Percentiles rank a stretch among this genome's conserved stretches.
phyloP scores from a whole-genome alignment of 1,140 invertebrate genomes.

The Drosophila cardini region DNA sequence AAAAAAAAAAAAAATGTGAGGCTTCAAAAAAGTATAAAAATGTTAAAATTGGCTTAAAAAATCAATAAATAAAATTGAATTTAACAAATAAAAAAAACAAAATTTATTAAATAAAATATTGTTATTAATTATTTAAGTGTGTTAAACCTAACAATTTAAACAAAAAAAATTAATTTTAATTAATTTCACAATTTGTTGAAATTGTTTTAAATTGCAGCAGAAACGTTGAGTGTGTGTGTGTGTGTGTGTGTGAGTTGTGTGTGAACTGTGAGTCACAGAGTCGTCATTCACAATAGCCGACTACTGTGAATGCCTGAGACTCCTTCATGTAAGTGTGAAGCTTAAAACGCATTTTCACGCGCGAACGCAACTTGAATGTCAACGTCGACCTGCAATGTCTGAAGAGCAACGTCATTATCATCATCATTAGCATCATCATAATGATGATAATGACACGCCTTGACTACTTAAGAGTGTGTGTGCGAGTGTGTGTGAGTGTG shows the following conservation, averaged over 20 bases:
- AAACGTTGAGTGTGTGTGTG: no score
- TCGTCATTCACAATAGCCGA: slow-evolving; percentile 9
- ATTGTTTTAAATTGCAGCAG: no score
- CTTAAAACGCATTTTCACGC: slow-evolving; percentile 82
- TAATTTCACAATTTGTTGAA: no score
- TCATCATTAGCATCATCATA: slow-evolving; percentile 18
- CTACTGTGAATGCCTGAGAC: slow-evolving; percentile 18
- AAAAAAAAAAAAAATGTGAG: no score
- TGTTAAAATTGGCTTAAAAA: no score
- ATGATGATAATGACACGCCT: slow-evolving; percentile 38
- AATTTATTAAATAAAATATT: no score
- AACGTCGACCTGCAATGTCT: slow-evolving; percentile 41
- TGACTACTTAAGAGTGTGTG: slow-evolving; percentile 16
- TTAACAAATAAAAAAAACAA: no score
- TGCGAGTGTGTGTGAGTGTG: slow-evolving; percentile 1
- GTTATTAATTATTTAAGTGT: no score
- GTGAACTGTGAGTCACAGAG: slow-evolving; percentile 23
- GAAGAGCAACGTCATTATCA: slow-evolving; percentile 32
- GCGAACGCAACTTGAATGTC: slow-evolving; percentile 77
- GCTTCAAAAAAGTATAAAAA: no score
- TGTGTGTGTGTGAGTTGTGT: neutral
- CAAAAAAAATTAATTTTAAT: no score
- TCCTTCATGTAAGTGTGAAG: slow-evolving; percentile 75
- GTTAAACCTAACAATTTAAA: no score
- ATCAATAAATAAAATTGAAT: no score